Evolutionary conservation across 2,113 vertebrate genomes (phyloP).

Genomic region (Passerina amoena): DNA sequence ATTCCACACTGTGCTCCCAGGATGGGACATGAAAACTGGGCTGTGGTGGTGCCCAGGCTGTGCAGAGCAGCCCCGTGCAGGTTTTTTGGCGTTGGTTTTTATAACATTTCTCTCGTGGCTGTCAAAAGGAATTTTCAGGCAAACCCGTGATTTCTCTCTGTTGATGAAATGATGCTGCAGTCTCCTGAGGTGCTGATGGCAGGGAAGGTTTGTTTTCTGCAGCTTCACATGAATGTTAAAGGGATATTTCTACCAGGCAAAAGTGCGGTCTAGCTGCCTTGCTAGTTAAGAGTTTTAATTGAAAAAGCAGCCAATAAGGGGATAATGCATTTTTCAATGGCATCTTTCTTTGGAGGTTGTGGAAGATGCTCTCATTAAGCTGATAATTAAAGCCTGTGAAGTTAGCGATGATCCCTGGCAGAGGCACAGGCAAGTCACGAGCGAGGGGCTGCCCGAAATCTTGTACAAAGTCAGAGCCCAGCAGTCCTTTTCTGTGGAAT

Average conservation of each 20-base stretch:
- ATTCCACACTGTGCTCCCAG: not conserved
- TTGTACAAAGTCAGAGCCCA: not conserved
- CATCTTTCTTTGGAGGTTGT: not conserved
- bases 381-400: not conserved
- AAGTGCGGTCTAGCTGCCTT: not conserved
- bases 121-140: not conserved
- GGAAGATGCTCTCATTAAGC: not conserved
- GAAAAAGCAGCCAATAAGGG: constrained; percentile 4
- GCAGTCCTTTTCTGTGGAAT: not conserved
- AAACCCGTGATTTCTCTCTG: not conserved
- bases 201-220: not conserved
- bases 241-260: not conserved
- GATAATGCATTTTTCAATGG: not conserved
- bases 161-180: not conserved
- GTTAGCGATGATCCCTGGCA: not conserved
- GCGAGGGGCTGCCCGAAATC: not conserved
- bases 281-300: constrained; percentile 24
- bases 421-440: not conserved
- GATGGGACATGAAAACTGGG: not conserved
- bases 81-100: not conserved
- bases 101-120: not conserved
- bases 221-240: not conserved
- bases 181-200: not conserved
- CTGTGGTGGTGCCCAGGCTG: not conserved
- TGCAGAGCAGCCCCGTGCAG: not conserved